These are phyloP conservation scores for Archilochus colubris DNA, from an alignment of 2,113 vertebrate genomes.

Conservation along the genomic window DNA sequence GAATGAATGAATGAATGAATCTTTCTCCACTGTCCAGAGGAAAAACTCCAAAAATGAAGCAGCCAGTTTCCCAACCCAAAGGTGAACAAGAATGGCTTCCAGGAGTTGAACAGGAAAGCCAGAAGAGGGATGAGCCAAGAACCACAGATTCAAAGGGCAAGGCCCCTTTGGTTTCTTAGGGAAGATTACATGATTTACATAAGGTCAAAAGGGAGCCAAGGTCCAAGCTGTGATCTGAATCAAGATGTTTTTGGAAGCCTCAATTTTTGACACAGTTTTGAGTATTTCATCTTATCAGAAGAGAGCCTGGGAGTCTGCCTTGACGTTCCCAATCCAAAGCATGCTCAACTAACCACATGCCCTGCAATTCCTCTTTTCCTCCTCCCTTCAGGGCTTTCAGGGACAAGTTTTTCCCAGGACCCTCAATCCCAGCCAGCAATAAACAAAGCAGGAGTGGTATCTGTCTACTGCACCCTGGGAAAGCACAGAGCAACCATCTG, in stretches of 20 bases:
- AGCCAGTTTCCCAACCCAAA: neutral
- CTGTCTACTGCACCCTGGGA: neutral
- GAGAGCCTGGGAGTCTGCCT: constrained; percentile 24
- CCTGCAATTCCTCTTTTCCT: neutral
- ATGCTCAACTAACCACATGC: neutral
- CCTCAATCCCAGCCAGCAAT: neutral
- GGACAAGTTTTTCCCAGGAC: constrained; percentile 45
- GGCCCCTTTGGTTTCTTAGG: constrained; percentile 16
- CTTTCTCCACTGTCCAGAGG: neutral
- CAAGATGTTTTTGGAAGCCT: constrained; percentile 25
- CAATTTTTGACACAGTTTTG: constrained; percentile 40
- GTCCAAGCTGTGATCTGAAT: neutral
- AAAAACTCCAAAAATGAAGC: neutral
- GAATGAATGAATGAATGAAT: too few species aligned
- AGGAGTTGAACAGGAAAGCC: constrained; percentile 9
- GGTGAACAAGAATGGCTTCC: neutral
- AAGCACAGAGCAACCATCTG: neutral
- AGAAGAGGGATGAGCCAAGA: constrained; percentile 37
- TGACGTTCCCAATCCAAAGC: neutral
- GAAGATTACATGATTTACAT: constrained; percentile 23
- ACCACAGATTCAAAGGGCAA: constrained; percentile 46
- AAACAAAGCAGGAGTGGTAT: neutral
- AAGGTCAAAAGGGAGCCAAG: constrained; percentile 10
- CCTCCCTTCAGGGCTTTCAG: neutral
- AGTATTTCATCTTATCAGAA: constrained; percentile 47